Percentiles rank a stretch among this genome's conserved stretches.
These are phyloP conservation scores for Hepsetus odoe DNA, from an alignment of 2,113 vertebrate genomes.

Conservation along the genomic window DNA sequence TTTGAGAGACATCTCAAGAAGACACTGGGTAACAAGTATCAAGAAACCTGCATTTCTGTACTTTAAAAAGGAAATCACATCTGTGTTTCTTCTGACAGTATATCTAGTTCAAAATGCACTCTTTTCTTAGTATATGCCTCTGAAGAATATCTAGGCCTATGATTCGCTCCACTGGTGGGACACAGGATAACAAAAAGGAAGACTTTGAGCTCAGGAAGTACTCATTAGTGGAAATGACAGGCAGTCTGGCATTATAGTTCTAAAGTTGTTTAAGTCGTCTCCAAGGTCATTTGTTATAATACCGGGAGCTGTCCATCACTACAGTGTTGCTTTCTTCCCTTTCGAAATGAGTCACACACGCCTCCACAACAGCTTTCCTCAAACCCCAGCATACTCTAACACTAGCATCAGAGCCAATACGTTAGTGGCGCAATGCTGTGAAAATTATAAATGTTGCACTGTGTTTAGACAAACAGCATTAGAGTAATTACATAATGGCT, in stretches of 20 bases:
- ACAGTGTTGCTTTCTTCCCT: slow-evolving; percentile 15
- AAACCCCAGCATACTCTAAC: slow-evolving; percentile 13
- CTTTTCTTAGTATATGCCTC: neutral
- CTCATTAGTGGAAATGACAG: neutral
- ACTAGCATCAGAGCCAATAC: slow-evolving; percentile 40
- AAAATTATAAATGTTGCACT: slow-evolving; percentile 48
- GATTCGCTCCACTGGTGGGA: neutral
- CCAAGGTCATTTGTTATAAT: slow-evolving; percentile 28
- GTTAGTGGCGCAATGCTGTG: slow-evolving; percentile 34
- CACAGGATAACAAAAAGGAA: slow-evolving; percentile 10
- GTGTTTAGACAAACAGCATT: slow-evolving; percentile 53
- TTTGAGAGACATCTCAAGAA: neutral
- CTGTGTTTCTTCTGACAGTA: neutral
- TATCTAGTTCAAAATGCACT: neutral
- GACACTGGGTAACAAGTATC: neutral
- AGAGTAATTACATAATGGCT: slow-evolving; percentile 47
- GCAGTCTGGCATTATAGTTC: slow-evolving; percentile 10
- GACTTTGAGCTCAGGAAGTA: neutral
- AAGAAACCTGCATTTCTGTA: neutral
- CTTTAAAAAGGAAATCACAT: neutral
- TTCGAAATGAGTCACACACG: slow-evolving; percentile 44
- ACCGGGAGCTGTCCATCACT: slow-evolving; percentile 27
- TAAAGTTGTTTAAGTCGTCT: slow-evolving; percentile 22
- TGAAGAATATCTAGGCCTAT: neutral
- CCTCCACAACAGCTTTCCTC: slow-evolving; percentile 40